phyloP scores from a whole-genome alignment of 2,888 invertebrate genomes.

The Taphrorychus bicolor region DNA sequence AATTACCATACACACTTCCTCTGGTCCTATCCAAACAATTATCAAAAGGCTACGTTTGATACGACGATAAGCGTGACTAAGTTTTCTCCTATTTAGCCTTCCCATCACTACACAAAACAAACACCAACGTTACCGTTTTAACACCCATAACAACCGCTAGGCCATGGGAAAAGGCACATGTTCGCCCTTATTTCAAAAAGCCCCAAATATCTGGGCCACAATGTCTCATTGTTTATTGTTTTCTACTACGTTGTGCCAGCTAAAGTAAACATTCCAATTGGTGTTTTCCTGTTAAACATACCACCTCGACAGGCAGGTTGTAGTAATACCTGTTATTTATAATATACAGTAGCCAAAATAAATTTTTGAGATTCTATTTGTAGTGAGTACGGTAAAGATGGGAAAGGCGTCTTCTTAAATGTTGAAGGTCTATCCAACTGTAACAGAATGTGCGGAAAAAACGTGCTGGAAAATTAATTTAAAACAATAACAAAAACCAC shows the following conservation, averaged over 20 bases:
- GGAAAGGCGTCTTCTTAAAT: no score
- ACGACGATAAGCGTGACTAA: no score
- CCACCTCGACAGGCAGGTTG: not conserved
- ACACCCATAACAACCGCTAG: not conserved
- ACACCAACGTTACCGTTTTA: not conserved
- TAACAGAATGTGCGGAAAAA: no score
- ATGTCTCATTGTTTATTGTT: constrained; percentile 33
- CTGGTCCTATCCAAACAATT: no score
- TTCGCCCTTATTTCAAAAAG: constrained; percentile 13
- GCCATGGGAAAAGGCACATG: constrained; percentile 31
- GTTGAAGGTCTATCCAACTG: no score
- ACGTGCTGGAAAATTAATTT: not conserved
- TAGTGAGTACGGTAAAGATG: not conserved
- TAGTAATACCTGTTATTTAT: no score
- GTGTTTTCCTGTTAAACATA: constrained; percentile 37
- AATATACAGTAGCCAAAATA: constrained; percentile 32
- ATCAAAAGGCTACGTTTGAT: no score
- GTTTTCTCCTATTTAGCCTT: no score
- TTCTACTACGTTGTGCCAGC: constrained; percentile 16
- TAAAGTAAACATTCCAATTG: constrained; percentile 34
- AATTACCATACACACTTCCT: no score
- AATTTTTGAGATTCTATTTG: not conserved
- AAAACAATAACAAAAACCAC: not conserved
- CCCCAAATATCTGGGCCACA: constrained; percentile 22
- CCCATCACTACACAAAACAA: not conserved